Evolutionary conservation across 2,113 vertebrate genomes (phyloP).

Genomic region (Isurus oxyrinchus): DNA sequence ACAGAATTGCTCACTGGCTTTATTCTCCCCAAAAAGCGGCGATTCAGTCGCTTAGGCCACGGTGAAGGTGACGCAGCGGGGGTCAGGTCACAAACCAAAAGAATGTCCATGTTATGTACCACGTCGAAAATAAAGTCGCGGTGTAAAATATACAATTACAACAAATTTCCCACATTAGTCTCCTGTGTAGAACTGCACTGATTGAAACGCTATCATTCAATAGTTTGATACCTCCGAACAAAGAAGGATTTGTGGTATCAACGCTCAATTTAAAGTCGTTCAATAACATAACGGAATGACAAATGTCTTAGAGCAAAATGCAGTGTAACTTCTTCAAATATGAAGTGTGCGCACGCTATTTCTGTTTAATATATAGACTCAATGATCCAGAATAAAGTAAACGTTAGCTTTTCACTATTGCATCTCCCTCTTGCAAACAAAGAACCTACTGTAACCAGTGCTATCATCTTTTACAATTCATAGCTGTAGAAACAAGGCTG

Average conservation of each 20-base stretch:
- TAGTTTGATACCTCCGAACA: constrained; percentile 20
- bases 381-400: not conserved
- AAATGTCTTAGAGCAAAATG: not conserved
- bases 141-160: constrained; percentile 33
- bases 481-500: not conserved
- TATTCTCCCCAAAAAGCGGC: not conserved
- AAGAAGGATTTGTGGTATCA: not conserved
- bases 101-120: not conserved
- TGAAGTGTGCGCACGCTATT: not conserved
- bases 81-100: constrained; percentile 26
- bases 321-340: not conserved
- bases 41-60: constrained; percentile 26
- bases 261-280: constrained; percentile 23
- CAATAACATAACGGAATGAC: not conserved
- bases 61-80: constrained; percentile 37
- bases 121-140: constrained; percentile 14
- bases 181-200: not conserved
- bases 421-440: not conserved
- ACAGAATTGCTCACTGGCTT: not conserved
- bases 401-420: not conserved
- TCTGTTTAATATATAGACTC: constrained; percentile 1
- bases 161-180: constrained; percentile 2
- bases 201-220: constrained; percentile 18
- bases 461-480: not conserved
- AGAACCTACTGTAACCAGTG: not conserved